Evolutionary conservation across 2,888 invertebrate species (phyloP).

Genomic region (Teleogryllus oceanicus): DNA sequence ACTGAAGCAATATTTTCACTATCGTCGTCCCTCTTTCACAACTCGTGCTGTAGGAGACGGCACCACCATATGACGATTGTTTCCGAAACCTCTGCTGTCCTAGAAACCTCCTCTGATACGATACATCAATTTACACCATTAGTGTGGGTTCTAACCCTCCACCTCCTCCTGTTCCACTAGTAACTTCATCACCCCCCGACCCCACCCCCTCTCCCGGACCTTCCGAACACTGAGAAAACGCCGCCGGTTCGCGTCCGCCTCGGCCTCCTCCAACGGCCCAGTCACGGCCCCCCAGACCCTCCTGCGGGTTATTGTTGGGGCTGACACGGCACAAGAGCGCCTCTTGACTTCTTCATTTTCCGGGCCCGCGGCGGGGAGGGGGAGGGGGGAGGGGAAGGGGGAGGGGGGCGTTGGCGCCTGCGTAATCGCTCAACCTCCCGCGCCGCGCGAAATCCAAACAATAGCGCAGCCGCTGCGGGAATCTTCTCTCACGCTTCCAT

Average conservation of each 20-base stretch:
- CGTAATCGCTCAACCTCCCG: not conserved
- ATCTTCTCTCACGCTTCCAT: too few relatives aligned
- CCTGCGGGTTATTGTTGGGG: not conserved
- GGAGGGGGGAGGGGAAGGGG: too few relatives aligned
- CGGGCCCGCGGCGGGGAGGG: not conserved
- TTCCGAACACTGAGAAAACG: not conserved
- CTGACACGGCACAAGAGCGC: slow-evolving; percentile 6
- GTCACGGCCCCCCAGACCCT: too few relatives aligned
- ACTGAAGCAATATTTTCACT: too few relatives aligned
- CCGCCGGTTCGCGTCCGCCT: not conserved
- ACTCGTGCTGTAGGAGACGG: too few relatives aligned
- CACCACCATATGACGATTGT: too few relatives aligned
- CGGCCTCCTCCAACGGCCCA: not conserved
- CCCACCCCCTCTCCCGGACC: not conserved
- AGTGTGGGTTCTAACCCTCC: not conserved
- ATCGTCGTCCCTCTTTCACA: too few relatives aligned
- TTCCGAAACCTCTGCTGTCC: too few relatives aligned
- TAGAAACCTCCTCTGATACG: too few relatives aligned
- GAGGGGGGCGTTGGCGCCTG: not conserved
- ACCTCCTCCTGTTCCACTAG: not conserved
- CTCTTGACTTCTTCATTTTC: slow-evolving; percentile 18
- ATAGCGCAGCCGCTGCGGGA: too few relatives aligned
- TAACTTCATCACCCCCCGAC: not conserved
- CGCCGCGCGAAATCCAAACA: too few relatives aligned
- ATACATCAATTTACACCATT: too few relatives aligned